Evolutionary conservation across 2,113 vertebrate species (phyloP), one percentile per base, ranked within the genome.

Genomic region (Pimephales promelas): DNA sequence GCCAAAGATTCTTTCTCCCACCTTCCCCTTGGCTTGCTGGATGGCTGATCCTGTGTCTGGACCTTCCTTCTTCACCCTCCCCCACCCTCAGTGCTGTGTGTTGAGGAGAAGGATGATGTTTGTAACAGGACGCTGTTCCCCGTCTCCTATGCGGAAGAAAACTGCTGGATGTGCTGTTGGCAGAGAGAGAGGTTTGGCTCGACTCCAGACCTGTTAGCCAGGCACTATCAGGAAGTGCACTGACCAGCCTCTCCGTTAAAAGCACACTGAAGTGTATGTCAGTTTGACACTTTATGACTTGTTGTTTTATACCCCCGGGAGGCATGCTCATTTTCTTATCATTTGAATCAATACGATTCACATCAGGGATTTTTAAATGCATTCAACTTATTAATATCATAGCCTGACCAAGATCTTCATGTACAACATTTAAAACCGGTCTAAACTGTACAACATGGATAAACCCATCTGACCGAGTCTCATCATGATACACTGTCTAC

Each of bases 211-310:
- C 78, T 85, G 61, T 59, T 85, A 88, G 87, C 86, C 89, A 91
- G 90, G 90, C 90, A 91, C 89, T 87, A 89, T 90, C 90, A 92
- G 91, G 92, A 92, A 90, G 91, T 89, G 90, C 77, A 72, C 31
- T 77, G 83, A 86, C 79, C 86, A 82, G 78, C 34, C 77, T 64
- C n/a, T 20, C 71, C 59, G 88, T 89, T 87, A 82, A 86, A 88
- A 47, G 72, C 83, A 85, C 77, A 77, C 11, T 10, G 13, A 54
- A 54, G 22, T 34, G 62, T 70, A 34, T 10, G 1, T 79, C 28
- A 24, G 2, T 45, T 75, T 77, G 75, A 62, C 31, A 36, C 9
- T 78, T 78, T 56, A 56, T 4, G 47, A 56, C 57, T 68, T 28
- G 5, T 62, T 66, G 28, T 40, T 70, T 56, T 10, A 81, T 40